A percentile compares a stretch with the other conserved stretches of the same genome.
Evolutionary conservation across 2,888 invertebrate species (phyloP).

Genomic region (Tribolium freemani): DNA sequence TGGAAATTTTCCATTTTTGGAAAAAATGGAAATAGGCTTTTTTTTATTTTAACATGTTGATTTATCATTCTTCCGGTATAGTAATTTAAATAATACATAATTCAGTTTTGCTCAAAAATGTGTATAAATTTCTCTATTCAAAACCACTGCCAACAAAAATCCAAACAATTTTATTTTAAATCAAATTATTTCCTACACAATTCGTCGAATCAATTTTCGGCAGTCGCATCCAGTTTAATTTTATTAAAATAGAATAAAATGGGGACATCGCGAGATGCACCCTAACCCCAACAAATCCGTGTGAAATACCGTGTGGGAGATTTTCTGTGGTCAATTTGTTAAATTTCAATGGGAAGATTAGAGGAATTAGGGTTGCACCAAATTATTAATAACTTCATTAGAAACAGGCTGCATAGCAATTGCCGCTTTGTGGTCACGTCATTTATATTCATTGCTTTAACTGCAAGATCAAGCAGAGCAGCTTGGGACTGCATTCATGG

Average conservation of each 20-base stretch:
- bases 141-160: neutral
- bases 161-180: neutral
- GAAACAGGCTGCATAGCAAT: constrained; percentile 27
- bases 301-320: neutral
- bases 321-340: constrained; percentile 21
- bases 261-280: neutral
- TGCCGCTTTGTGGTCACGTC: constrained; percentile 29
- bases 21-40: no score
- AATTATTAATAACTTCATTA: constrained; percentile 39
- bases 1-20: no score
- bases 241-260: neutral
- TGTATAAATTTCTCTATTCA: no score
- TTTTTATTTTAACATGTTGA: no score
- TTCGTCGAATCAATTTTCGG: neutral
- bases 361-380: constrained; percentile 25
- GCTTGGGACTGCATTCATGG: neutral
- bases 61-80: no score
- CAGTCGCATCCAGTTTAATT: neutral
- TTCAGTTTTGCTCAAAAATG: no score
- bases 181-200: neutral
- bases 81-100: no score
- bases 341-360: constrained; percentile 26
- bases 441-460: constrained; percentile 16
- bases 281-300: neutral
- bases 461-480: constrained; percentile 9